Evolutionary conservation across 1,140 invertebrate species (phyloP), one percentile per base, ranked within the genome.

Genomic region (Hesperophylax magnus): DNA sequence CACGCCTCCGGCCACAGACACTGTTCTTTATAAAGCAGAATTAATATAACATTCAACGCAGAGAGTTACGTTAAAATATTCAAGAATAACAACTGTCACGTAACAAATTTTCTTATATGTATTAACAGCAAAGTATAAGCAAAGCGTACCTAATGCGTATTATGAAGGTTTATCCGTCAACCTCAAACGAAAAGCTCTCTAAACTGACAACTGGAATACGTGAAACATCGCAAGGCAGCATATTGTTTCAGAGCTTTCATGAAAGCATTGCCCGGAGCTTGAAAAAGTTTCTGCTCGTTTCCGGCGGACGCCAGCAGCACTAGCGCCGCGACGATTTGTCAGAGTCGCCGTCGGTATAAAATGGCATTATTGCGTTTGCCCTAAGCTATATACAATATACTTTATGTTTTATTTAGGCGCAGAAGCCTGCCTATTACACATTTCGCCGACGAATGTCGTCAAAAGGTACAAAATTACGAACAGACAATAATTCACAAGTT

Each of bases 241-340:
- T 27, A 20, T 53, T 72, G 47, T 27, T 24, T 27, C 52, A 31
- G 69, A 20, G 11, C 47, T 72, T 72, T 72, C 69, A 54, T 27
- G 20, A 53, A 72, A 52, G 20, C 69, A 53, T 53, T 53, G 69
- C 69, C 69, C 7, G 7, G 52, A 52, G 69, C 47, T 27, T 72
- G 69, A 72, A 72, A 72, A 72, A 72, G 69, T 72, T 72, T 54
- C 69, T 20, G 69, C 69, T n/a, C 2, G 69, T 47, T 72, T 72
- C 69, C 18, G 34, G 20, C 52, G 1, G 63, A 47, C 17, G 63
- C 15, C 3, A 54, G 47, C 69, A 22, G 20, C 14, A 9, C 63
- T 20, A 22, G n/a, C 69, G 69, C 47, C 20, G 22, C 39, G 20
- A 17, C 63, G 67, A 71, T 71, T 71, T 71, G 67, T 71, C 67